Conservation (phyloP, 2,797 vertebrate species). For the Lates japonicus region DNA sequence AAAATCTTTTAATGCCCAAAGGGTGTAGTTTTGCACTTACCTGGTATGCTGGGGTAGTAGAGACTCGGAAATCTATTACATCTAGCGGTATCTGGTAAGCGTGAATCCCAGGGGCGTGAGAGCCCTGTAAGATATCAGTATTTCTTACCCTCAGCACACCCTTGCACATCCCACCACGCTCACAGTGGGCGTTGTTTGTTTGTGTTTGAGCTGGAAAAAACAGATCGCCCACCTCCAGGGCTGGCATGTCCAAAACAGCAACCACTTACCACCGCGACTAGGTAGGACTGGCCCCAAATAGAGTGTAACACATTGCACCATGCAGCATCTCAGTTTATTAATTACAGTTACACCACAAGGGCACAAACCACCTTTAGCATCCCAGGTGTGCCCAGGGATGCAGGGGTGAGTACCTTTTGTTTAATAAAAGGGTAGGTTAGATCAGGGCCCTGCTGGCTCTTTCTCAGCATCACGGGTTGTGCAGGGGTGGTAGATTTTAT, state of each 20-base stretch:
- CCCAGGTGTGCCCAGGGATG: conserved; percentile 79
- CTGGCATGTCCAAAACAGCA: conserved; percentile 31
- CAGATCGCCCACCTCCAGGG: conserved; percentile 12
- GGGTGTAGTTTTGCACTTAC: too few species aligned
- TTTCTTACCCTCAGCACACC: conserved; percentile 50
- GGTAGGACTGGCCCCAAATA: conserved; percentile 54
- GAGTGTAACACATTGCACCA: conserved; percentile 66
- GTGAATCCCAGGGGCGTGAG: conserved; percentile 62
- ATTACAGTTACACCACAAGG: conserved; percentile 81
- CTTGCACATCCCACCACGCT: background rate
- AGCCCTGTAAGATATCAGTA: conserved; percentile 64
- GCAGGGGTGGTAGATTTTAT: conserved; percentile 81
- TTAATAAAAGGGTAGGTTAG: conserved; percentile 78
- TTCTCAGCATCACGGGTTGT: conserved; percentile 81
- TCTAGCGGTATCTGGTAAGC: conserved; percentile 55
- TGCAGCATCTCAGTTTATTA: conserved; percentile 73
- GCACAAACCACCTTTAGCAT: conserved; percentile 71
- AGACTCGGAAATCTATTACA: too few species aligned
- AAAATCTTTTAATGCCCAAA: conserved; percentile 35
- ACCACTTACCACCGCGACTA: conserved; percentile 25
- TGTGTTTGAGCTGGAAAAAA: conserved; percentile 58
- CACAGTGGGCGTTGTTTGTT: conserved; percentile 56
- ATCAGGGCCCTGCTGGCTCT: conserved; percentile 76
- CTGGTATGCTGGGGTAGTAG: too few species aligned
- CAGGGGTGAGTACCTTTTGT: conserved; percentile 83